Conservation (phyloP, 2,888 invertebrate genomes). For the Sialis lutaria region DNA sequence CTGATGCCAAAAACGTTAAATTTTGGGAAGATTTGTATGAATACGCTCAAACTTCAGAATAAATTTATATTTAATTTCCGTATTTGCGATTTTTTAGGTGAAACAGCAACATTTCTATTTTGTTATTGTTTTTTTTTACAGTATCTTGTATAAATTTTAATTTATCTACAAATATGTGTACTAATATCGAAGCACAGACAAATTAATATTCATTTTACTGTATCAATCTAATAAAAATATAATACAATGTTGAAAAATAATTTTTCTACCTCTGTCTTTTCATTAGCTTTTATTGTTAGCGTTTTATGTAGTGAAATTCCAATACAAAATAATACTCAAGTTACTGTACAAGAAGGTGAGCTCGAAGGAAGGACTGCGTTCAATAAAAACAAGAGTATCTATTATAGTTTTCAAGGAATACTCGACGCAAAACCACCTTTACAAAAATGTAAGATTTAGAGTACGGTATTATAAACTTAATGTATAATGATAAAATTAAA, state of each 20-base stretch:
- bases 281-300: too few relatives aligned
- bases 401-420: conserved; percentile 4
- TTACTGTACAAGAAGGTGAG: background rate
- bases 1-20: background rate
- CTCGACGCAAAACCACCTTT: conserved; percentile 1
- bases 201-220: too few relatives aligned
- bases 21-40: background rate
- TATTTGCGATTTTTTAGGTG: background rate
- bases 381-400: background rate
- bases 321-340: background rate
- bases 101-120: too few relatives aligned
- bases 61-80: background rate
- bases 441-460: background rate
- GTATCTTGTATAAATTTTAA: background rate
- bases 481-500: background rate
- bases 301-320: too few relatives aligned
- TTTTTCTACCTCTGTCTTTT: too few relatives aligned
- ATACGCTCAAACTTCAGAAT: too few relatives aligned
- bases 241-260: too few relatives aligned
- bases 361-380: background rate
- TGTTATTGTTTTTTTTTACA: background rate
- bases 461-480: background rate
- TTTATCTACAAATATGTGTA: too few relatives aligned
- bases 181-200: too few relatives aligned
- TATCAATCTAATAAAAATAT: too few relatives aligned